phyloP scores from a whole-genome alignment of 2,797 vertebrate genomes.

The Hypotaenidia philippensis region DNA sequence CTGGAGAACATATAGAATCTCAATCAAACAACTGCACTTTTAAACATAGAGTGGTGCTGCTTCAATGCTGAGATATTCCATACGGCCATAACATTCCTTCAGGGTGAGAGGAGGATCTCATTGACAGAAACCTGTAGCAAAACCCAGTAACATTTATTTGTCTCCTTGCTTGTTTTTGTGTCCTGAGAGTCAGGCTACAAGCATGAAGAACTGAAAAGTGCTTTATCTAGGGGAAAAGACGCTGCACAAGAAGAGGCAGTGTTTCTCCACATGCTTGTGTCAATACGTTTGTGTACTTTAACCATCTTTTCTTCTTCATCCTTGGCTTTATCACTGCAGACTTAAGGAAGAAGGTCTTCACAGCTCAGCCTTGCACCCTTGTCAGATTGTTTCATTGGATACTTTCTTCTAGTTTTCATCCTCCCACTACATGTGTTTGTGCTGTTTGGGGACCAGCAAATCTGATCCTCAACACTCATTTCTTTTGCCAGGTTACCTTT shows the following conservation, averaged over 20 bases:
- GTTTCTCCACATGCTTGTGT: neutral
- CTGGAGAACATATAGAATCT: neutral
- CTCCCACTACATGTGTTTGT: neutral
- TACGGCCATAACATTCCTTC: neutral
- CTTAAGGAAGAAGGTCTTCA: neutral
- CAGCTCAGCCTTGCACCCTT: neutral
- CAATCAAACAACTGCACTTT: neutral
- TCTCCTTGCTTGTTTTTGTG: neutral
- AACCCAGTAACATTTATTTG: neutral
- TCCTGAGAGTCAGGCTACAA: neutral
- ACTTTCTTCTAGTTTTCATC: neutral
- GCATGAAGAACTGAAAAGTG: neutral
- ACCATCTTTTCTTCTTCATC: neutral
- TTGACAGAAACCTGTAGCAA: neutral
- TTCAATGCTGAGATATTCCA: neutral
- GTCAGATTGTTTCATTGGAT: neutral
- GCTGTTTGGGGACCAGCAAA: neutral
- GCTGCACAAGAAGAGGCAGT: neutral
- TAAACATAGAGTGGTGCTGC: accelerated
- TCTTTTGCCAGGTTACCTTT: neutral
- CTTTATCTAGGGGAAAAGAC: neutral
- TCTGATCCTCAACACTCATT: neutral
- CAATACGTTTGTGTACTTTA: neutral
- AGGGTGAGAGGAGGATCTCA: neutral
- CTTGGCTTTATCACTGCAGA: neutral